Conservation (phyloP, 2,797 vertebrate species). For the Mus spretus region DNA sequence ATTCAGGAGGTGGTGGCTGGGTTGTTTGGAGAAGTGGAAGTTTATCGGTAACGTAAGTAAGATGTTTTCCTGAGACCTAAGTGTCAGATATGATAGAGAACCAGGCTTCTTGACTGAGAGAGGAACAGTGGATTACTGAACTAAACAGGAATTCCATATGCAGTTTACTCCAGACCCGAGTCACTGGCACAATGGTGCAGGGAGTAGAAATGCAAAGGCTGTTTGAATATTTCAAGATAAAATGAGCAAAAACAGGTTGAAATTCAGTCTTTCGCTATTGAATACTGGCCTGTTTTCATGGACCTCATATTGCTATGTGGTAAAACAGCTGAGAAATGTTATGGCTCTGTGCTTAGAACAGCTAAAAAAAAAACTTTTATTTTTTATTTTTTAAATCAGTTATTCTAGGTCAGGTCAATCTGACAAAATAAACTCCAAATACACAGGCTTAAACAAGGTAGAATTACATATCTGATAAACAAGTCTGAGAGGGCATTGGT, state of each 20-base stretch:
- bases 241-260: constrained; percentile 13
- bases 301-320: too few relatives aligned
- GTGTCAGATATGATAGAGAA: background rate
- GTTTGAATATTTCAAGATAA: constrained; percentile 60
- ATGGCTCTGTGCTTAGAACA: constrained; percentile 25
- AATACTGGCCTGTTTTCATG: constrained; percentile 19
- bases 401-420: background rate
- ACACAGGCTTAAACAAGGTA: background rate
- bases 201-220: background rate
- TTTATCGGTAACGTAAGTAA: constrained; percentile 59
- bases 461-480: background rate
- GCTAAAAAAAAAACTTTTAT: background rate
- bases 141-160: constrained; percentile 1
- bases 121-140: constrained; percentile 48
- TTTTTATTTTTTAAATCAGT: background rate
- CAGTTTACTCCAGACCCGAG: background rate
- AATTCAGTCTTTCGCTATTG: constrained; percentile 36
- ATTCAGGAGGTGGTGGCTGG: constrained; percentile 53
- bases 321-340: background rate
- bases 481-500: background rate
- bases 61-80: constrained; percentile 12
- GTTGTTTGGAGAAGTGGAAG: background rate
- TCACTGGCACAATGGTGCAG: constrained; percentile 41
- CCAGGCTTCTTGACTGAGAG: background rate
- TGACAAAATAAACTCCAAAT: constrained; percentile 29